phyloP scores from a whole-genome alignment of 37 sponge, comb jelly and placozoan genomes.

The Beroe ovata region DNA sequence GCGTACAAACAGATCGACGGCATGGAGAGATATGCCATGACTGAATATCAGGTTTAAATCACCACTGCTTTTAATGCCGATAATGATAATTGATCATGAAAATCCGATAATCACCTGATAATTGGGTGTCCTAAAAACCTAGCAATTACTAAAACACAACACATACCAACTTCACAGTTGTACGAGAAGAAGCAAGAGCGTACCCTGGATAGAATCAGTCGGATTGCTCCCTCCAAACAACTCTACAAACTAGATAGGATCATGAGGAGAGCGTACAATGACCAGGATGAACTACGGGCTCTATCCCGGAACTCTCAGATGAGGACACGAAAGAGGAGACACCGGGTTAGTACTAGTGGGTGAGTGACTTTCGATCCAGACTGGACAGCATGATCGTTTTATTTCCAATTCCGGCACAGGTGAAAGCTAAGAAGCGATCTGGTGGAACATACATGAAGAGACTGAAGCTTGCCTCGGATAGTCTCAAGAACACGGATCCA shows the following conservation, averaged over 20 bases:
- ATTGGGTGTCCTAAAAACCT: too few species aligned
- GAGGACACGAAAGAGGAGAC: not conserved
- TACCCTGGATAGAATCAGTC: not conserved
- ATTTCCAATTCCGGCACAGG: not conserved
- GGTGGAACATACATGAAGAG: constrained; percentile 66
- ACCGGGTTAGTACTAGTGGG: constrained; percentile 34
- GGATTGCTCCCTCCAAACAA: not conserved
- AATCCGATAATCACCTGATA: too few species aligned
- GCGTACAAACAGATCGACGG: constrained; percentile 27
- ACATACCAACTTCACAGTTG: too few species aligned
- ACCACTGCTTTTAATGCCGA: not conserved
- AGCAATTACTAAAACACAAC: too few species aligned
- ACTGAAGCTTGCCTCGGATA: constrained; percentile 58
- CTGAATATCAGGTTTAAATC: constrained; percentile 47
- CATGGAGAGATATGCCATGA: constrained; percentile 33
- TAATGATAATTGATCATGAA: too few species aligned
- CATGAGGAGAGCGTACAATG: not conserved
- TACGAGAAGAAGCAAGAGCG: constrained; percentile 66
- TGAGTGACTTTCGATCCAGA: too few species aligned
- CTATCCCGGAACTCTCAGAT: constrained; percentile 28
- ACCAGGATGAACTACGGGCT: constrained; percentile 2
- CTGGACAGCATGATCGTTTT: too few species aligned
- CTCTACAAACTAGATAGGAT: constrained; percentile 2
- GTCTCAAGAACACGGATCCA: constrained; percentile 49
- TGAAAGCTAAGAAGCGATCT: constrained; percentile 28